Conservation (phyloP, 2,113 vertebrate species). For the Mormoops blainvillei region DNA sequence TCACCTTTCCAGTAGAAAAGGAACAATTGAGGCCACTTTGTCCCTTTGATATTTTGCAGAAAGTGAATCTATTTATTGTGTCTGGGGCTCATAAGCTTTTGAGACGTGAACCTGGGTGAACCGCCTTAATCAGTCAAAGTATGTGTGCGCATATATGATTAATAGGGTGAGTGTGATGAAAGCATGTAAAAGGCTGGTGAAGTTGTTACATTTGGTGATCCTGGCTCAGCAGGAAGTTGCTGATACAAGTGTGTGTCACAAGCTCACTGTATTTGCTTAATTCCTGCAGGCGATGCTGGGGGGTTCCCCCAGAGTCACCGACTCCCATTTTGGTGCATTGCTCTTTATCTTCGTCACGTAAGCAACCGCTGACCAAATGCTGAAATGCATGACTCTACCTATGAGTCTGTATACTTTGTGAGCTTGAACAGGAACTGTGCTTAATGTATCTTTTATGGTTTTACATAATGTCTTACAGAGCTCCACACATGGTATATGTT, state of each 20-base stretch:
- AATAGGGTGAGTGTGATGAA: background rate
- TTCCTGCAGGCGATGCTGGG: background rate
- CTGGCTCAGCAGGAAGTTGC: background rate
- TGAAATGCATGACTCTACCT: background rate
- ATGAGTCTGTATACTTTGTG: background rate
- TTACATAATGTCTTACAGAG: background rate
- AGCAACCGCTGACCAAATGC: background rate
- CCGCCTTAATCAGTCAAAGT: background rate
- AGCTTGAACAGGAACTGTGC: background rate
- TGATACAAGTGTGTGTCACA: background rate
- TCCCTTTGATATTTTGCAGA: constrained; percentile 12
- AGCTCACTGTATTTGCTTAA: background rate
- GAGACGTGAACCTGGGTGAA: background rate
- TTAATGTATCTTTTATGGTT: background rate
- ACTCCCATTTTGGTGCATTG: background rate
- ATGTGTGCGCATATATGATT: background rate
- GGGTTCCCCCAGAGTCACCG: background rate
- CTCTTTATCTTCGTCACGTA: background rate
- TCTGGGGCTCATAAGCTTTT: background rate
- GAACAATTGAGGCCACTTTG: background rate
- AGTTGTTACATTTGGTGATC: background rate
- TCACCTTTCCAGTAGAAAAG: background rate
- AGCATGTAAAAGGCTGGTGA: background rate
- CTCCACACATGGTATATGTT: background rate
- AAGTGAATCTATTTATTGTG: background rate